Evolutionary conservation across 2,888 invertebrate species (phyloP).

Genomic region (Serrognathus titanus): DNA sequence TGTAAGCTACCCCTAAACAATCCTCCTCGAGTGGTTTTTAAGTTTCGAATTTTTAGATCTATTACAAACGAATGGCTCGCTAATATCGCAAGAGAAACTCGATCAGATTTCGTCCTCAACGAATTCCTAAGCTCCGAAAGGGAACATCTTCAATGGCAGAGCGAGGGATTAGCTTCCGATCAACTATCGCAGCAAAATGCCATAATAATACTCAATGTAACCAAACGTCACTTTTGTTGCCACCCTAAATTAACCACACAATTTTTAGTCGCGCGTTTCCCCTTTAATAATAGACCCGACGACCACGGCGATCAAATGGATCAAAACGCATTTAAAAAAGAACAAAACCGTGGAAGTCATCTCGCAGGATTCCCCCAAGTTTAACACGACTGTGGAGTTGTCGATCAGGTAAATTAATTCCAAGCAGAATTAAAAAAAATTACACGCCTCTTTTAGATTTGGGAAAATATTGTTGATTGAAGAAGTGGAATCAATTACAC

Average conservation of each 20-base stretch:
- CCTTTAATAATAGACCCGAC: constrained; percentile 90
- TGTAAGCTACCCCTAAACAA: constrained; percentile 37
- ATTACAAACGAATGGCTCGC: constrained; percentile 40
- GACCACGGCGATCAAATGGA: constrained; percentile 77
- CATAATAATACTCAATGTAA: constrained; percentile 70
- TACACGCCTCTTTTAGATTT: constrained; percentile 58
- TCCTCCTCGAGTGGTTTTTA: not conserved
- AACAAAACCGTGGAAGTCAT: constrained; percentile 68
- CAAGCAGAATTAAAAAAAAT: constrained; percentile 28
- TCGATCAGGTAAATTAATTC: constrained; percentile 58
- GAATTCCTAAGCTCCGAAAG: constrained; percentile 64
- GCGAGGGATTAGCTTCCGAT: constrained; percentile 79
- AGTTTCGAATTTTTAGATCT: constrained; percentile 25
- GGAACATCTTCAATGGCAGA: constrained; percentile 81
- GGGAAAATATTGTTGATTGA: constrained; percentile 86
- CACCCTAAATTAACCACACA: constrained; percentile 2
- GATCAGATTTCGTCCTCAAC: constrained; percentile 52
- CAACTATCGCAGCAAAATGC: constrained; percentile 78
- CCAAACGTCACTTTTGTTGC: constrained; percentile 4
- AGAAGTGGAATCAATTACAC: constrained; percentile 63
- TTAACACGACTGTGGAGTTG: constrained; percentile 71
- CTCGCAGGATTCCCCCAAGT: constrained; percentile 71
- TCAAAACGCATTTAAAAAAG: constrained; percentile 65
- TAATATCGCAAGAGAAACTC: constrained; percentile 25
- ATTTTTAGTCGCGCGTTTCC: constrained; percentile 52